A percentile compares a stretch with the other conserved stretches of the same genome.
phyloP scores from a whole-genome alignment of 2,888 invertebrate species.

The Carpatolechia fugitivella region DNA sequence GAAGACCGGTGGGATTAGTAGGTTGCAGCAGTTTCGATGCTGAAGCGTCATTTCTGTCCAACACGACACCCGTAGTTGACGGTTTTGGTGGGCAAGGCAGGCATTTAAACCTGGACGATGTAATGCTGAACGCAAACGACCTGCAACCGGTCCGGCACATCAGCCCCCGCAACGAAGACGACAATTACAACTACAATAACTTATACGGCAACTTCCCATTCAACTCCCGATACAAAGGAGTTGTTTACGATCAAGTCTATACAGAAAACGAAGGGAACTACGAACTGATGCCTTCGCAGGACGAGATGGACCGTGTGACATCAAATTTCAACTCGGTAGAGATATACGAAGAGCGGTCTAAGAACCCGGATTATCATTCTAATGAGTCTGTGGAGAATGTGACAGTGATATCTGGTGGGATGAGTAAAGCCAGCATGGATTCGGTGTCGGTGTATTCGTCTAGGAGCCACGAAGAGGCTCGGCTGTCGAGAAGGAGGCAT shows the following conservation, averaged over 20 bases:
- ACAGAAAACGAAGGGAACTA: conserved; percentile 70
- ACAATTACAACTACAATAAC: conserved; percentile 72
- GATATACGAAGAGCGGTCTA: conserved; percentile 60
- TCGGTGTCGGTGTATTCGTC: conserved; percentile 80
- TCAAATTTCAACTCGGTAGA: conserved; percentile 67
- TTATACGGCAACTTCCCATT: conserved; percentile 59
- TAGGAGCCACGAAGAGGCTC: conserved; percentile 75
- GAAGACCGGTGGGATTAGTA: conserved; percentile 61
- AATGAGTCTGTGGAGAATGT: conserved; percentile 79
- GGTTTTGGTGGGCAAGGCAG: conserved; percentile 73
- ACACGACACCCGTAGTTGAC: conserved; percentile 73
- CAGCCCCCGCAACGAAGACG: conserved; percentile 58
- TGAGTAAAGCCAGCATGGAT: conserved; percentile 67
- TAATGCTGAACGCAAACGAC: conserved; percentile 61
- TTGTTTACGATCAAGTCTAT: conserved; percentile 66
- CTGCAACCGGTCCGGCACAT: conserved; percentile 51
- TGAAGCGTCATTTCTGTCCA: conserved; percentile 69
- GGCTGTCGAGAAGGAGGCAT: conserved; percentile 50
- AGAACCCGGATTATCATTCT: conserved; percentile 52
- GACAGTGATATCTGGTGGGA: conserved; percentile 63
- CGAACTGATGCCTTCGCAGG: conserved; percentile 54
- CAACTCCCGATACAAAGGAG: conserved; percentile 53
- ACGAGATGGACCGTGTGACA: conserved; percentile 53
- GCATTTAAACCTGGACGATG: conserved; percentile 66
- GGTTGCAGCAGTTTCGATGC: conserved; percentile 68